These are phyloP conservation scores for Tetragnatha versicolor DNA, from an alignment of 1,140 invertebrate genomes.

Conservation along the genomic window DNA sequence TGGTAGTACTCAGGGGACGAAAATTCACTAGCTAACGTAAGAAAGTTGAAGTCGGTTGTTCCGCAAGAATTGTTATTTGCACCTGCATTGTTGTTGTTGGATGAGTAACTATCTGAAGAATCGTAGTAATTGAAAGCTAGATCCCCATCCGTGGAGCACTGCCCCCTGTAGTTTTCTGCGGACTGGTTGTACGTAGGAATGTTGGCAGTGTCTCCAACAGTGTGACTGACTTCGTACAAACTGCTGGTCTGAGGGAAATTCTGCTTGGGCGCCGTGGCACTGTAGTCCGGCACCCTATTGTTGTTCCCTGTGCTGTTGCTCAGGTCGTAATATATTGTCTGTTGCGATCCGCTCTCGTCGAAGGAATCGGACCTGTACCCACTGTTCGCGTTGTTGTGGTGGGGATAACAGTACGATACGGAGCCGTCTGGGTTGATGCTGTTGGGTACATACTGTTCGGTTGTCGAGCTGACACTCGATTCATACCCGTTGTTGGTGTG, in stretches of 20 bases:
- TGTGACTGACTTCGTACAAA: constrained; percentile 44
- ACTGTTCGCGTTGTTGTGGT: constrained; percentile 35
- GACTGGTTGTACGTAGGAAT: constrained; percentile 46
- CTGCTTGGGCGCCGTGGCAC: constrained; percentile 56
- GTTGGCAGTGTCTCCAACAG: constrained; percentile 53
- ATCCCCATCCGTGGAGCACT: constrained; percentile 47
- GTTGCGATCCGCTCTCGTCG: constrained; percentile 49
- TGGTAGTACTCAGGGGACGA: constrained; percentile 54
- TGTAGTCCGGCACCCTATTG: constrained; percentile 55
- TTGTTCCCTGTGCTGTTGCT: constrained; percentile 47
- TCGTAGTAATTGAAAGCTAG: constrained; percentile 52
- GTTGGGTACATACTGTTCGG: constrained; percentile 46
- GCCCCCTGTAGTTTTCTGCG: constrained; percentile 45
- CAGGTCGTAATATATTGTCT: constrained; percentile 54
- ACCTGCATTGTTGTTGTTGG: constrained; percentile 46
- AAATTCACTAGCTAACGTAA: constrained; percentile 53
- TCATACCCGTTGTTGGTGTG: constrained; percentile 44
- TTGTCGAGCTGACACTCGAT: constrained; percentile 25
- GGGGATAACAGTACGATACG: constrained; percentile 47
- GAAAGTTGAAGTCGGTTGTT: constrained; percentile 56
- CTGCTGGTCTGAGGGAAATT: constrained; percentile 50
- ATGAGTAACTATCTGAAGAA: constrained; percentile 49
- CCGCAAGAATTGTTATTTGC: constrained; percentile 48
- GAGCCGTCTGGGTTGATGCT: constrained; percentile 51
- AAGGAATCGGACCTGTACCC: constrained; percentile 33